phyloP scores from a whole-genome alignment of 2,888 invertebrate genomes.

The Disparrhopalites patrizii region DNA sequence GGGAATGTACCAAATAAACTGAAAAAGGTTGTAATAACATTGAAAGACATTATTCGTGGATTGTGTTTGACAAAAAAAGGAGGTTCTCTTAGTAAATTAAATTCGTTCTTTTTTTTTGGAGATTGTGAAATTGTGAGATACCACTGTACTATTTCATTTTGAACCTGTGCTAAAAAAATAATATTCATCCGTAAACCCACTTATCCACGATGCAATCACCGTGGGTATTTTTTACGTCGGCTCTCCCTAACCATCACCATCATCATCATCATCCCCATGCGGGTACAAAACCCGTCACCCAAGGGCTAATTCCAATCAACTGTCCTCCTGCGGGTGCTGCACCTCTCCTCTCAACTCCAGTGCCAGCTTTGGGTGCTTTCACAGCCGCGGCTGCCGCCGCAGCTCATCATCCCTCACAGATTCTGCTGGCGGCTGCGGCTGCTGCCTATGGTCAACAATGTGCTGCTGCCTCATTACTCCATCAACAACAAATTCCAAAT shows the following conservation, averaged over 20 bases:
- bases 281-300: conserved; percentile 18
- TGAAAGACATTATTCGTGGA: too few species aligned
- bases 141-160: too few species aligned
- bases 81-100: too few species aligned
- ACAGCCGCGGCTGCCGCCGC: conserved; percentile 22
- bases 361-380: conserved; percentile 32
- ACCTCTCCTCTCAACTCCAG: conserved; percentile 30
- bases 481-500: conserved; percentile 40
- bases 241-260: conserved; percentile 33
- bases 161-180: too few species aligned
- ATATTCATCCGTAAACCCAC: too few species aligned
- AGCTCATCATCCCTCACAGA: conserved; percentile 39
- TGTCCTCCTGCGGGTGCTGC: conserved; percentile 38
- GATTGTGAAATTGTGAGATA: too few species aligned
- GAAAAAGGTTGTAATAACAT: too few species aligned
- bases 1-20: too few species aligned
- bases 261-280: conserved; percentile 16
- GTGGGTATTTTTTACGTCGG: conserved; percentile 46
- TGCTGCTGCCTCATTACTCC: conserved; percentile 40
- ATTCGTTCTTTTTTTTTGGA: too few species aligned
- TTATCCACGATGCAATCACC: conserved; percentile 47
- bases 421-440: conserved; percentile 44
- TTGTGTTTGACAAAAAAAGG: too few species aligned
- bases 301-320: conserved; percentile 42
- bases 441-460: conserved; percentile 46